Percentiles rank a stretch among this genome's conserved stretches.
phyloP scores from a whole-genome alignment of 2,113 vertebrate species.

The Hirundichthys speculiger region DNA sequence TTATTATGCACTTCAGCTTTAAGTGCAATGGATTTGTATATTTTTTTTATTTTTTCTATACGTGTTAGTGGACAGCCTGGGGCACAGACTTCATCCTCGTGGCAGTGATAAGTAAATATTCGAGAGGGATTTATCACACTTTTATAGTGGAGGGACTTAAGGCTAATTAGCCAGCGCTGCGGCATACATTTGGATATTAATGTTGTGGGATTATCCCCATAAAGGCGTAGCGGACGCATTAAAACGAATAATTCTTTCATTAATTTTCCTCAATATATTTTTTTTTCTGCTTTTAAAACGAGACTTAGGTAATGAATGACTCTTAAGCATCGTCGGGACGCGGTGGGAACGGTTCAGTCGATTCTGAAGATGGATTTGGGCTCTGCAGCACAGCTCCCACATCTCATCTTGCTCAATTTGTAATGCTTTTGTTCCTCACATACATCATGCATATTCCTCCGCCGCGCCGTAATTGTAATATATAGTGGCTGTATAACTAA shows the following conservation, averaged over 20 bases:
- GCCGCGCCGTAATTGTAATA: conserved; percentile 75
- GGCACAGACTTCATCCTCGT: conserved; percentile 61
- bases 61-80: conserved; percentile 54
- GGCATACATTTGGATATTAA: conserved; percentile 79
- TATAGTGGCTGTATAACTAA: conserved; percentile 63
- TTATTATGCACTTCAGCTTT: conserved; percentile 54
- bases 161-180: conserved; percentile 74
- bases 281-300: conserved; percentile 22
- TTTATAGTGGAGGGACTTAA: conserved; percentile 73
- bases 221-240: conserved; percentile 67
- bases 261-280: conserved; percentile 56
- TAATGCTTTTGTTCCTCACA: conserved; percentile 55
- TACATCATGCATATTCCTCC: conserved; percentile 65
- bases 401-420: conserved; percentile 70
- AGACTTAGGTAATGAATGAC: conserved; percentile 58
- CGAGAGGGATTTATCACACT: conserved; percentile 73
- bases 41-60: conserved; percentile 4
- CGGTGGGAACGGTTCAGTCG: conserved; percentile 43
- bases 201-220: conserved; percentile 73
- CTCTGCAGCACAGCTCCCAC: conserved; percentile 51
- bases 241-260: conserved; percentile 75
- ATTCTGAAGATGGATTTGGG: conserved; percentile 59
- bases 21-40: conserved; percentile 25
- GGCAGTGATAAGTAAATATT: conserved; percentile 70
- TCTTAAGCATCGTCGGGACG: conserved; percentile 21